Base-by-base conservation (phyloP, 2,797 vertebrate species). In the Tachyglossus aculeatus region DNA sequence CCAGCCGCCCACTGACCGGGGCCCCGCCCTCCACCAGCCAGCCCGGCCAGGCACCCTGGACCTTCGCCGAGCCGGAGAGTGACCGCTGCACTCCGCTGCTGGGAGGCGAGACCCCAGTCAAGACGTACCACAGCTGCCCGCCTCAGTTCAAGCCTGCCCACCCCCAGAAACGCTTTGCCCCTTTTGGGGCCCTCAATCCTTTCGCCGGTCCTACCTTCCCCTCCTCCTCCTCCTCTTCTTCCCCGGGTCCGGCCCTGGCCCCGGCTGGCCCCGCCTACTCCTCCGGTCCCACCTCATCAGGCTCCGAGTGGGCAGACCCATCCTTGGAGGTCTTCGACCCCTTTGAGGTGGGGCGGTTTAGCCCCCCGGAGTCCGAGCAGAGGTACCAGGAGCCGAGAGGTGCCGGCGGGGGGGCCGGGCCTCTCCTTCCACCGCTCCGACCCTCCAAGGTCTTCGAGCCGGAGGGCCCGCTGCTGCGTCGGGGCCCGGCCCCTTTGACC, bases 131-230 rank as follows among this genome's bases (percentile, higher is more conserved):
- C 68, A 84, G 93, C 83, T 94, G 94, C 41, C 94, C 95, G 1
- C 94, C 95, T 19, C 92, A 94, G 53, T 91, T 95, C 65, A 94
- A 95, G 55, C 90, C 95, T 1, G 92, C 93, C 0, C 93, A 94
- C 4, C 81, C 95, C 1, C 97, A 95, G 78, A 98, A 95, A 84
- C 94, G 96, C 19, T 98, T 98, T 0, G 96, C 95, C 9, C 96
- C 97, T 0, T 98, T 99, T 0, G 96, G 97, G 4, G 96, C 96
- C 0, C 90, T 98, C 74, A 98, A 97, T 88, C 96, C 97, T 60
- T 98, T 98, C 36, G 93, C 96, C 4, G 92, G 90, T 56, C 82
- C 93, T 0, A 73, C 89, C 29, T 89, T 88, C 32, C 33, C 90
- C 12, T 77, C 86, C 5, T 84, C 83, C 50, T 82, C 90, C 9